These are phyloP conservation scores for Alsophila aescularia DNA, from an alignment of 2,888 invertebrate species.

Conservation along the genomic window DNA sequence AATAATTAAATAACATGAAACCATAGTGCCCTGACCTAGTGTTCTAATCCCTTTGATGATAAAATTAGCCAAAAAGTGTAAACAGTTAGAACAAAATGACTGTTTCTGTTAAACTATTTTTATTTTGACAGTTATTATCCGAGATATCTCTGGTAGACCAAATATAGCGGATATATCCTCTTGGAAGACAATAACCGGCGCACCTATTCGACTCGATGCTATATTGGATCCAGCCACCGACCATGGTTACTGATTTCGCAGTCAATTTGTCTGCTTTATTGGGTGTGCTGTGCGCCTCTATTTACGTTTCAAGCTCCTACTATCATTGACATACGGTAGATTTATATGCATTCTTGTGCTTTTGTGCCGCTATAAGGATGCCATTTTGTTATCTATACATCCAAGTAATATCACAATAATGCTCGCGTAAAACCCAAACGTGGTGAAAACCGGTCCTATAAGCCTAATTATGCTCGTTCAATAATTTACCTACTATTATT, in stretches of 20 bases:
- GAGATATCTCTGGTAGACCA: constrained; percentile 38
- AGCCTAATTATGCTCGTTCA: constrained; percentile 8
- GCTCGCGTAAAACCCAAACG: constrained; percentile 6
- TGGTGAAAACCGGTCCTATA: constrained; percentile 11
- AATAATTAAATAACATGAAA: too few relatives aligned
- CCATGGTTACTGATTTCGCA: constrained; percentile 69
- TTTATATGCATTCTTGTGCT: constrained; percentile 47
- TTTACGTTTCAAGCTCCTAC: constrained; percentile 53
- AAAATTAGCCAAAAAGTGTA: too few relatives aligned
- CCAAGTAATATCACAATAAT: constrained; percentile 3
- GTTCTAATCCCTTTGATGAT: too few relatives aligned
- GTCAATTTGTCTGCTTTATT: constrained; percentile 78
- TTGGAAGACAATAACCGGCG: constrained; percentile 68
- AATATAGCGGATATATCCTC: constrained; percentile 59
- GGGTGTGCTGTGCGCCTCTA: constrained; percentile 60
- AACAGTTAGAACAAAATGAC: neutral
- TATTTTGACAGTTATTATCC: neutral
- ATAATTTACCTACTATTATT: constrained; percentile 26
- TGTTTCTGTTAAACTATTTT: neutral
- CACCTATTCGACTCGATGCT: constrained; percentile 58
- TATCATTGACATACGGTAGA: constrained; percentile 43
- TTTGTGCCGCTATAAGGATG: constrained; percentile 10
- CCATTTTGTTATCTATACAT: constrained; percentile 11
- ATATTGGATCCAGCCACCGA: constrained; percentile 66
- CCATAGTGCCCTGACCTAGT: too few relatives aligned